phyloP scores from a whole-genome alignment of 2,888 invertebrate genomes.

The Abrostola tripartita region DNA sequence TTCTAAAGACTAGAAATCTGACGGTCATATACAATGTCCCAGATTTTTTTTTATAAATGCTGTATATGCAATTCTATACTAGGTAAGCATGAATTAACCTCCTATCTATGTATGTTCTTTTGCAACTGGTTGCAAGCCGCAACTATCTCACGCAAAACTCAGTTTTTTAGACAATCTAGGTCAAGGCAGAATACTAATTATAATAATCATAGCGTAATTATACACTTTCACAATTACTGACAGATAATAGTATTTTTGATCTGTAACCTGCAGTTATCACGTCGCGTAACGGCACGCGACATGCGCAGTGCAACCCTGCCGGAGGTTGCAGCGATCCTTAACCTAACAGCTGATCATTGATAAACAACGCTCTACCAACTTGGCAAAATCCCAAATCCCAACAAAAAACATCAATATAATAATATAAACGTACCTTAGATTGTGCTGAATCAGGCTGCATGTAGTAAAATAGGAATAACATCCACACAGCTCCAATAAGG shows the following conservation, averaged over 20 bases:
- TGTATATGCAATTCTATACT: slow-evolving; percentile 1
- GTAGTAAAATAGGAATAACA: slow-evolving; percentile 83
- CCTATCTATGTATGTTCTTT: slow-evolving; percentile 16
- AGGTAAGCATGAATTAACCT: neutral
- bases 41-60: neutral
- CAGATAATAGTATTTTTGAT: slow-evolving; percentile 28
- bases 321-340: slow-evolving; percentile 60
- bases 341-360: slow-evolving; percentile 74
- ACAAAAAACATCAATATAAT: slow-evolving; percentile 27
- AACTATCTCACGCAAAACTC: slow-evolving; percentile 14
- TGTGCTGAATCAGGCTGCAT: slow-evolving; percentile 82
- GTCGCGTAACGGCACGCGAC: slow-evolving; percentile 65
- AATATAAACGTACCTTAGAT: slow-evolving; percentile 73
- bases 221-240: slow-evolving; percentile 16
- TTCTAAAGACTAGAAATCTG: slow-evolving; percentile 9
- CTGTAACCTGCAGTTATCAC: slow-evolving; percentile 66
- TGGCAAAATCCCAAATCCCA: slow-evolving; percentile 27
- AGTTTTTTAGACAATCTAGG: slow-evolving; percentile 5
- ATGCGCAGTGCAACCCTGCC: slow-evolving; percentile 75
- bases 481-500: slow-evolving; percentile 81
- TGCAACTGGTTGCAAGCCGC: neutral
- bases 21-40: neutral
- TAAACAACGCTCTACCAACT: slow-evolving; percentile 57
- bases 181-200: slow-evolving; percentile 10
- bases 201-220: neutral